A percentile compares a stretch with the other conserved stretches of the same genome.
Evolutionary conservation across 2,888 invertebrate genomes (phyloP).

Genomic region (Strigamia transsilvanica): DNA sequence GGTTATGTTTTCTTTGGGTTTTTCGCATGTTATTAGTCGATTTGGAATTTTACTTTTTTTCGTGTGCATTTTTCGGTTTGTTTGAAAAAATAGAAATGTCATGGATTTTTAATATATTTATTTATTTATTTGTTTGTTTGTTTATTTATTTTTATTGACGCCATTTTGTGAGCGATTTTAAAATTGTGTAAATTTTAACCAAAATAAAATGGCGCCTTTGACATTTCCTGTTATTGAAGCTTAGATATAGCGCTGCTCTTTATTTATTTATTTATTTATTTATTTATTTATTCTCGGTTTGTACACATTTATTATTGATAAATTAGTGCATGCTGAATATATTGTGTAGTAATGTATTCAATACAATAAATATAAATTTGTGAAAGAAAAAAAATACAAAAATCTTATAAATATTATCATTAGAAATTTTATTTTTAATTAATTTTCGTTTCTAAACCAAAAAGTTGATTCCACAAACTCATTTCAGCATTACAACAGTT

Average conservation of each 20-base stretch:
- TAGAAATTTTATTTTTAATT: no score
- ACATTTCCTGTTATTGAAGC: slow-evolving; percentile 17
- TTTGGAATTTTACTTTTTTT: neutral
- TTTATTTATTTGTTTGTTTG: neutral
- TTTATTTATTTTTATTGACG: neutral
- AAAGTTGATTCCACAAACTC: neutral
- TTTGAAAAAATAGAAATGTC: neutral
- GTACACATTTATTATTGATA: slow-evolving; percentile 36
- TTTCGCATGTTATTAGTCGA: slow-evolving; percentile 16
- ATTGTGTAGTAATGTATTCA: slow-evolving; percentile 18
- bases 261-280: neutral
- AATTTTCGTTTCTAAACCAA: neutral
- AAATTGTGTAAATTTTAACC: no score
- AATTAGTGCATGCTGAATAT: slow-evolving; percentile 39
- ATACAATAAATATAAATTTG: slow-evolving; percentile 33
- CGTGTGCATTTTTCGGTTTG: neutral
- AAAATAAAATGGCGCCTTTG: neutral
- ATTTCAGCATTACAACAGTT: neutral
- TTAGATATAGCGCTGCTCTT: neutral
- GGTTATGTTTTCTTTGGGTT: slow-evolving; percentile 2
- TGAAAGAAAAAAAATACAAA: neutral
- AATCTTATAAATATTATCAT: no score
- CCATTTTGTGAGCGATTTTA: no score
- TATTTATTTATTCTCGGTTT: slow-evolving; percentile 1
- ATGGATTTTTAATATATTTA: no score